Percentiles rank a stretch among this genome's conserved stretches.
Conservation (phyloP, 2,797 vertebrate species). For the Parambassis ranga region DNA sequence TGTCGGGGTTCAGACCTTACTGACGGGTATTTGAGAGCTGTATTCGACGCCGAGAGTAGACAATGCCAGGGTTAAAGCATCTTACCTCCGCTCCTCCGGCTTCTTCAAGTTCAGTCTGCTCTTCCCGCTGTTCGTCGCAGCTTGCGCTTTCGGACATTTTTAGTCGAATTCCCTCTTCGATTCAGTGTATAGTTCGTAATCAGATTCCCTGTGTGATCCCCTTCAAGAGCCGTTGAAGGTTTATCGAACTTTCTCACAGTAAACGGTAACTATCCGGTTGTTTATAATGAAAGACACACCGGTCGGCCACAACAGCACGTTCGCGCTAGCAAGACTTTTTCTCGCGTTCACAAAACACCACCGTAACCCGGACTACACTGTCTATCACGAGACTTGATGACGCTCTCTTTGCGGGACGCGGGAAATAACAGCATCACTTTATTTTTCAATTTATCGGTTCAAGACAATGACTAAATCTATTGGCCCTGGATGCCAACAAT, state of each 20-base stretch:
- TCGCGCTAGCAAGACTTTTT: constrained; percentile 56
- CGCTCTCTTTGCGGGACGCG: neutral
- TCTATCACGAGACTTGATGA: constrained; percentile 60
- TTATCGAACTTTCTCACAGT: constrained; percentile 3
- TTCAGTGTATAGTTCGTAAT: neutral
- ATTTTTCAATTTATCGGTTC: too few species aligned
- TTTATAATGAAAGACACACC: constrained; percentile 67
- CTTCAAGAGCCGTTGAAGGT: neutral
- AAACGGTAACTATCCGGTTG: constrained; percentile 22
- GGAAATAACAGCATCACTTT: neutral
- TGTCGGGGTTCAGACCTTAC: rapidly evolving
- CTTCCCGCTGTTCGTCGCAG: constrained; percentile 78
- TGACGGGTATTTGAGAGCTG: neutral
- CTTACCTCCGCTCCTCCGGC: constrained; percentile 76
- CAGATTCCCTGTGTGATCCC: neutral
- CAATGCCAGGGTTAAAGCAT: constrained; percentile 16
- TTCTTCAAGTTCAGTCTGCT: constrained; percentile 72
- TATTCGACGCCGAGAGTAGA: neutral
- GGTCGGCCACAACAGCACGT: constrained; percentile 46
- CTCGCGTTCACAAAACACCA: constrained; percentile 44
- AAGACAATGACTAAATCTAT: too few species aligned
- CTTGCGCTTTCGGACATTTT: constrained; percentile 78
- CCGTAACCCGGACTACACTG: neutral
- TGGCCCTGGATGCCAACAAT: too few species aligned
- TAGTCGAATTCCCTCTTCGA: constrained; percentile 5